Percentiles rank a stretch among this genome's conserved stretches.
phyloP scores from a whole-genome alignment of 2,888 invertebrate species.

The Didymodactylos carnosus region DNA sequence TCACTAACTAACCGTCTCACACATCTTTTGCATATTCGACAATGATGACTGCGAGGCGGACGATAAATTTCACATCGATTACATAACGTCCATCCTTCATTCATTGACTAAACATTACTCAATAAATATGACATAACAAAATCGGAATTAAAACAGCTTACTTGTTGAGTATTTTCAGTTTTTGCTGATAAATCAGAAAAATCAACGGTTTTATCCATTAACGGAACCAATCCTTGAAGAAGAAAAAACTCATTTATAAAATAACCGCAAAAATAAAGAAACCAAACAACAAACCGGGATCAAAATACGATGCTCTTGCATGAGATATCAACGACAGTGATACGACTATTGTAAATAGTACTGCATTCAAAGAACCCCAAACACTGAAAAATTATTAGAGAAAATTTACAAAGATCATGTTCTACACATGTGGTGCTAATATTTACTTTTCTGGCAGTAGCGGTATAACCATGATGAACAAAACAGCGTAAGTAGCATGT shows the following conservation, averaged over 20 bases:
- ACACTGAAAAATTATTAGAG: conserved; percentile 20
- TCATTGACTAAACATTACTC: neutral
- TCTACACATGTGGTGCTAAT: neutral
- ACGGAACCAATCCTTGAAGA: too few species aligned
- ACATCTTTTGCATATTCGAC: conserved; percentile 23
- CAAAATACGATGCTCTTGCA: conserved; percentile 63
- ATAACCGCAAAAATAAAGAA: too few species aligned
- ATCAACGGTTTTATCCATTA: conserved; percentile 46
- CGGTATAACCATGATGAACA: conserved; percentile 59
- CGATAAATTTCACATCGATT: conserved; percentile 52
- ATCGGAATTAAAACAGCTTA: neutral
- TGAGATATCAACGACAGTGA: conserved; percentile 56
- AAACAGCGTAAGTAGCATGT: conserved; percentile 68
- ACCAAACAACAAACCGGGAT: too few species aligned
- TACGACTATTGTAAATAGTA: conserved; percentile 56
- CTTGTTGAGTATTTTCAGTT: neutral
- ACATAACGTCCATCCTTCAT: conserved; percentile 38
- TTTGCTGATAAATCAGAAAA: conserved; percentile 45
- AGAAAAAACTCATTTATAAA: too few species aligned
- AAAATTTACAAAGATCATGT: neutral
- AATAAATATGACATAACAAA: neutral
- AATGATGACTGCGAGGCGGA: conserved; percentile 59
- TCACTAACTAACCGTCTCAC: neutral
- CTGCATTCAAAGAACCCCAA: conserved; percentile 60
- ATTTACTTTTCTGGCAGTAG: conserved; percentile 57